Base-by-base conservation (phyloP, 2,888 invertebrate genomes). In the Mechanitis mazaeus region DNA sequence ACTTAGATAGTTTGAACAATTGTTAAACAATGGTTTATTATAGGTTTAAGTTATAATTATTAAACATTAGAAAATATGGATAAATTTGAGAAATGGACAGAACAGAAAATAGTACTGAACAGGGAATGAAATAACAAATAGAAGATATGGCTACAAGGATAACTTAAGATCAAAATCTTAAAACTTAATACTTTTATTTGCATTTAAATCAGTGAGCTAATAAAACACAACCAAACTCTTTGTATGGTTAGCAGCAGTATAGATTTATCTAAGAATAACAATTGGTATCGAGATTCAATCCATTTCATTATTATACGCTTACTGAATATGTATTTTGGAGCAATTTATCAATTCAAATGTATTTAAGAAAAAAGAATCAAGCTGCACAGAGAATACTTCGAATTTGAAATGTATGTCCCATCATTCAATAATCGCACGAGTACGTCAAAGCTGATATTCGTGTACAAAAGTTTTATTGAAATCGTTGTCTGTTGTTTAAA, bases 401-500 rank as follows among this genome's bases (percentile, higher is more conserved):
- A 31, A 31, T 31, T 50, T 6, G 38, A 33, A 20, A 33, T 55
- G 20, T 55, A 3, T 7, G 35, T 20, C 31, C 55, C 42, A 55
- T 55, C 42, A 20, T 20, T 20, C 33, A 55, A 35, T 55, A 60
- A 55, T 45, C 55, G 55, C 59, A 46, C 55, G 45, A 46, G 47
- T 47, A 53, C 42, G 47, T 50, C 56, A 56, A 55, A 56, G 56
- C 45, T 45, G 45, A 60, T 56, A 56, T 60, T 56, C 53, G 47
- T 56, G 56, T 60, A 55, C 42, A 50, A 31, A 55, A 38, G 20
- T 53, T 60, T 50, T 60, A 60, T 60, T 60, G 35, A 38, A 50
- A 50, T 47, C 46, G 31, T 55, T 28, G 7, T 55, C 42, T 35
- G 35, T 38, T 55, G 42, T 42, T 35, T 12, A 20, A 12, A 7